Base-by-base conservation (phyloP, 2,888 invertebrate species). In the Creontiades dilutus region DNA sequence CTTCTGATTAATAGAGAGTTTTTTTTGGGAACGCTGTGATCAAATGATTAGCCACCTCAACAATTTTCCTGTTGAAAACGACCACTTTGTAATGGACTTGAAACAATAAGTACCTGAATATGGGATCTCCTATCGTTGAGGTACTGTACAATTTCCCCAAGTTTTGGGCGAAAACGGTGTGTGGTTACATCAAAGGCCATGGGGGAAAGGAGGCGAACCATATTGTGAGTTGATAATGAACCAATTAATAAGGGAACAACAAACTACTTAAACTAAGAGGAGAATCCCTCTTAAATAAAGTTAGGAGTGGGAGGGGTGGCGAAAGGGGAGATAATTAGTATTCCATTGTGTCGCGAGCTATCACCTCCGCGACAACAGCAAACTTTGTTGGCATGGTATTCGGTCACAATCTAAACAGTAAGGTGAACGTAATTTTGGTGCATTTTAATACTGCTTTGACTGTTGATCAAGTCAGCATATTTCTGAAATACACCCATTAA, bases 301-400 rank as follows among this genome's bases (percentile, higher is more conserved):
- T 88, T 88, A 19, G 68, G 84, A 52, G 27, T 37, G 7, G 37
- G 37, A 48, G 85, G 48, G 55, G 19, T 19, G 11, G 78, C 23
- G 27, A 57, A 55, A 46, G 78, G 88, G 52, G 19, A 78, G 88
- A 88, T 88, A 88, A 88, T 88, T 88, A 88, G 88, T 88, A 88
- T 88, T 88, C 88, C 80, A 88, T 88, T 88, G 88, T 88, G 88
- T 88, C 47, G 88, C 88, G 12, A 80, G 76, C 88, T 88, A 88
- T 88, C 88, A 68, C 88, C 61, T 88, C 80, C 52, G 16, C 55
- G 76, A 48, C 87, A 16, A 78, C 88, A 28, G 52, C 88, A 55
- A 88, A 88, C 88, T 88, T 52, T 48, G 47, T 80, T 52, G 52
- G 52, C 14, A 52, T 7, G 16, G 52, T 52, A 52, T 52, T 52